Base-by-base conservation (phyloP, 2,888 invertebrate genomes). In the Hyposoter dolosus region DNA sequence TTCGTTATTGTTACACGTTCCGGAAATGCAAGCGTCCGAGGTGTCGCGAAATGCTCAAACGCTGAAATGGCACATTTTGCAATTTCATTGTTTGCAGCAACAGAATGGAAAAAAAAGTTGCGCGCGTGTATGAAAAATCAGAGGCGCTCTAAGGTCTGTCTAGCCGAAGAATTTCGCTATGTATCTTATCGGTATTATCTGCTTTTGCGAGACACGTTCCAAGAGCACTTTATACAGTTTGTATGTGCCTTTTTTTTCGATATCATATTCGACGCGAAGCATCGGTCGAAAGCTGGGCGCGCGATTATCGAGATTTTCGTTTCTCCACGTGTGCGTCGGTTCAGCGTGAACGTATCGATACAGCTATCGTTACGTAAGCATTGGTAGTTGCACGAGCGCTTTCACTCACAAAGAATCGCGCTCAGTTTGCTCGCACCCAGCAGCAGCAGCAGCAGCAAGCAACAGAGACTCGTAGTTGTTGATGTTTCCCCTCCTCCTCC, bases 371-470 rank as follows among this genome's bases (percentile, higher is more conserved):
- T 83, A 75, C 83, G 45, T 76, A 80, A 84, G 65, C 60, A 68
- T 43, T 74, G 65, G 66, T 50, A 68, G 56, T 35, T 68, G 15
- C 74, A 7, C 23, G 28, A 15, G 7, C 19, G 80, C 74, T 83
- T 77, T 74, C 81, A 66, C 77, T 68, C 56, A 80, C 76, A 76
- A 77, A 81, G 86, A 81, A 86, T 75, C 77, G 86, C 68, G 86
- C 68, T 86, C 83, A 81, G 83, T 86, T 74, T 69, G 32, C 47
- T 32, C 47, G 75, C 63, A 40, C 28, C 28, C 23, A 45, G 77
- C 69, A 32, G 43, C 50, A 15, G 79, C 75, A 69, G 65, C 83
- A 86, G n/a, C n/a, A n/a, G n/a, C n/a, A n/a, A n/a, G n/a, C n/a
- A n/a, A n/a, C n/a, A n/a, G 15, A 83, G 81, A 78, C 77, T 71